These are phyloP conservation scores for Dipus sagitta DNA, from an alignment of 2,797 vertebrate species.

Conservation along the genomic window DNA sequence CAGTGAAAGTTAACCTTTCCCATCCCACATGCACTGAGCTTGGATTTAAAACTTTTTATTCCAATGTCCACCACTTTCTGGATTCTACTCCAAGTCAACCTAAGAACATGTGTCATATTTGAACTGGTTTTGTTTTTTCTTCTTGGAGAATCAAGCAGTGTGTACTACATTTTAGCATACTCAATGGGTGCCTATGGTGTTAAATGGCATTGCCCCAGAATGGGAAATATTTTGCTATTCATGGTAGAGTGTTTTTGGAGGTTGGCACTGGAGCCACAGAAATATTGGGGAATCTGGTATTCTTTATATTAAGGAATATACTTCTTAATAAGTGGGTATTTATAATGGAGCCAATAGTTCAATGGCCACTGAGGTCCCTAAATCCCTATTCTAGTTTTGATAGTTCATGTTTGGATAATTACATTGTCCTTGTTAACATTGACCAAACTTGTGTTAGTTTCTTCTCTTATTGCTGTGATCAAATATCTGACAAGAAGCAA, in stretches of 20 bases:
- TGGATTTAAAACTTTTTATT: not conserved
- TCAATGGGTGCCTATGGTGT: not conserved
- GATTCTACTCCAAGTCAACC: not conserved
- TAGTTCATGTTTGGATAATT: not conserved
- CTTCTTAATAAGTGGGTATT: not conserved
- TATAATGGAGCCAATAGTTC: not conserved
- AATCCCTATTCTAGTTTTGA: not conserved
- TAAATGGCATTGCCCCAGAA: slow-evolving; percentile 9
- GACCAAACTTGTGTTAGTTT: not conserved
- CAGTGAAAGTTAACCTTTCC: not conserved
- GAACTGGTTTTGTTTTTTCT: not conserved
- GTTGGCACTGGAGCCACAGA: not conserved
- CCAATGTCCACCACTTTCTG: not conserved
- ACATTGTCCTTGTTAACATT: not conserved
- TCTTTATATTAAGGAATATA: not conserved
- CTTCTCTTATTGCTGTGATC: not conserved
- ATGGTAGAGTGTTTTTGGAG: slow-evolving; percentile 6
- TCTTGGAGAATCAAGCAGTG: not conserved
- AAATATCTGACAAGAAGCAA: not conserved
- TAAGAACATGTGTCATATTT: not conserved
- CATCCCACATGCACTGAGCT: not conserved
- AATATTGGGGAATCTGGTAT: not conserved
- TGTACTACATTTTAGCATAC: not conserved
- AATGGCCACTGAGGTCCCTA: not conserved
- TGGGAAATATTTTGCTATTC: slow-evolving; percentile 33